phyloP scores from a whole-genome alignment of 2,888 invertebrate species.

The Tenthredo notha region DNA sequence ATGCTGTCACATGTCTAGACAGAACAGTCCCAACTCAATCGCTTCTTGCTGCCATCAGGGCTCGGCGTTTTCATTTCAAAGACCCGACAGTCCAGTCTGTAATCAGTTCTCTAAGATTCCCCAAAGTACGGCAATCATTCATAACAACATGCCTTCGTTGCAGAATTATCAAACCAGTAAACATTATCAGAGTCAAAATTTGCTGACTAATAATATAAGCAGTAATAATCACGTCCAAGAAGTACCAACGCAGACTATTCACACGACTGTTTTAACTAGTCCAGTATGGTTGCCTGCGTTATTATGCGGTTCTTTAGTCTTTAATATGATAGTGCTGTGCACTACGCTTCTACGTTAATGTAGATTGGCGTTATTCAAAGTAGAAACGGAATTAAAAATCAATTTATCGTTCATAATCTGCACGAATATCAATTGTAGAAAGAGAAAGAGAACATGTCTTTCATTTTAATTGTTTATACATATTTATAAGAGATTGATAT shows the following conservation, averaged over 20 bases:
- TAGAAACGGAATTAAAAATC: constrained; percentile 5
- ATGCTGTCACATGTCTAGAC: constrained; percentile 60
- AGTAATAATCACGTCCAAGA: constrained; percentile 33
- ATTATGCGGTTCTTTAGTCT: constrained; percentile 71
- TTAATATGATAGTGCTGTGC: constrained; percentile 73
- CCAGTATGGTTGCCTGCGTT: constrained; percentile 70
- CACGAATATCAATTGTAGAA: neutral
- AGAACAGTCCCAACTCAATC: constrained; percentile 58
- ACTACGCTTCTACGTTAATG: constrained; percentile 68
- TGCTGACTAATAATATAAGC: neutral
- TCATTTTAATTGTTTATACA: neutral
- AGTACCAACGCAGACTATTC: constrained; percentile 34
- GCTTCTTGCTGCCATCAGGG: constrained; percentile 60
- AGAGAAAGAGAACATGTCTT: neutral
- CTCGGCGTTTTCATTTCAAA: constrained; percentile 57
- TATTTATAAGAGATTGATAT: neutral
- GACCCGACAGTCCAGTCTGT: constrained; percentile 60
- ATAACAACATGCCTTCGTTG: neutral
- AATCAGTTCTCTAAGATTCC: constrained; percentile 57
- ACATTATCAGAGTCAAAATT: constrained; percentile 19
- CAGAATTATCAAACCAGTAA: constrained; percentile 9
- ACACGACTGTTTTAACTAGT: constrained; percentile 65
- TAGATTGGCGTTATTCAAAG: constrained; percentile 5
- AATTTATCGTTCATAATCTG: neutral
- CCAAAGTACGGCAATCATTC: constrained; percentile 1